phyloP scores from a whole-genome alignment of 1,140 invertebrate genomes.

The Antheraea mylitta region DNA sequence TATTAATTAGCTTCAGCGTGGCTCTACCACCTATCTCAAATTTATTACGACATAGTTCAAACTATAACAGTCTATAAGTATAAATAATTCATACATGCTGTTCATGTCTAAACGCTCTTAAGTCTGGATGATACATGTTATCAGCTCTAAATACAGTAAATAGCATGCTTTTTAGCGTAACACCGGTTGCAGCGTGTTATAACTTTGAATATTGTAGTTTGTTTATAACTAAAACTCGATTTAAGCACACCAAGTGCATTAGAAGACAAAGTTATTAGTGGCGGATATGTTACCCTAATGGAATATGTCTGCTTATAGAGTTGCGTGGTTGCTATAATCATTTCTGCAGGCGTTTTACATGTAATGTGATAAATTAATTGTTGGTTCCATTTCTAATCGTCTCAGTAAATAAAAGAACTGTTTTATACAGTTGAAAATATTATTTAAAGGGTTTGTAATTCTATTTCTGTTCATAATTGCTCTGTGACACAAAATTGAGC shows the following conservation, averaged over 20 bases:
- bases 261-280: slow-evolving; percentile 46
- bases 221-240: slow-evolving; percentile 16
- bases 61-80: too few relatives aligned
- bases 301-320: slow-evolving; percentile 27
- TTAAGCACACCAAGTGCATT: slow-evolving; percentile 30
- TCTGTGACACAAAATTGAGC: not conserved
- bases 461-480: not conserved
- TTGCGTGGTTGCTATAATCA: slow-evolving; percentile 31
- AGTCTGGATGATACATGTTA: not conserved
- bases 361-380: slow-evolving; percentile 8
- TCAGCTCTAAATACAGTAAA: slow-evolving; percentile 19
- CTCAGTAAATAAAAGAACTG: too few relatives aligned
- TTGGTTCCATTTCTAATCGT: not conserved
- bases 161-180: slow-evolving; percentile 21
- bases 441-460: not conserved
- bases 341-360: slow-evolving; percentile 26
- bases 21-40: too few relatives aligned
- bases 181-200: slow-evolving; percentile 18
- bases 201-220: slow-evolving; percentile 17
- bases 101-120: not conserved
- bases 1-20: too few relatives aligned
- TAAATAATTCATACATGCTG: not conserved
- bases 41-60: too few relatives aligned
- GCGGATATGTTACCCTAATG: slow-evolving; percentile 37
- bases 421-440: not conserved